Conservation (phyloP, 2,113 vertebrate species). For the Baryphthengus martii region DNA sequence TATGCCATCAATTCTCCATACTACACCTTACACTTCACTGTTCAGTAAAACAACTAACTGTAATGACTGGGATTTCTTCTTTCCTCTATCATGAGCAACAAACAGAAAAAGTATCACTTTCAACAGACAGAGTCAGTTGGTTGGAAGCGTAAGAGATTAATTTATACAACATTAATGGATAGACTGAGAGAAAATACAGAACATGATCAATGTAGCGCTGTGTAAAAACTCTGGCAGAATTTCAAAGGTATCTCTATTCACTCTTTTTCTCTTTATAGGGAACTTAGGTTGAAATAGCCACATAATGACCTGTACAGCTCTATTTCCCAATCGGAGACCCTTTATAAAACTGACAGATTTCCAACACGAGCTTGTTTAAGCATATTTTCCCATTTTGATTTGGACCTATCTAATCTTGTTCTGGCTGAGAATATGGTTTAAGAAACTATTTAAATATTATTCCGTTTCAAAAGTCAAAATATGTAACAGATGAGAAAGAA, state of each 20-base stretch:
- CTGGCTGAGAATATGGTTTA: neutral
- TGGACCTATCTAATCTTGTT: neutral
- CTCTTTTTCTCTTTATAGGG: neutral
- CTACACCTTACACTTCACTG: neutral
- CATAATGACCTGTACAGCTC: neutral
- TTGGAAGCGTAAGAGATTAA: neutral
- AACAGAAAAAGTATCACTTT: neutral
- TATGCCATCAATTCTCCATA: neutral
- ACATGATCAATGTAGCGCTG: neutral
- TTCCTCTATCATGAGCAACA: neutral
- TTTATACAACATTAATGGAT: neutral
- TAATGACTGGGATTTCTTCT: neutral
- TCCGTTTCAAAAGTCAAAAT: neutral
- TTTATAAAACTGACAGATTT: neutral
- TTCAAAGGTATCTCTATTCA: neutral
- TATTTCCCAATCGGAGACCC: fast-evolving
- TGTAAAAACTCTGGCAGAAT: neutral
- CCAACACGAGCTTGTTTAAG: neutral
- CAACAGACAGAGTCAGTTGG: neutral
- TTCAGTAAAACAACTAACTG: neutral
- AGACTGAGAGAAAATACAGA: neutral
- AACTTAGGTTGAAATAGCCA: neutral
- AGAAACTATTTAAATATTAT: neutral
- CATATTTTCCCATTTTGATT: neutral
- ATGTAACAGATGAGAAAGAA: neutral